Conservation (phyloP, 2,888 invertebrate genomes). For the Disparrhopalites patrizii region DNA sequence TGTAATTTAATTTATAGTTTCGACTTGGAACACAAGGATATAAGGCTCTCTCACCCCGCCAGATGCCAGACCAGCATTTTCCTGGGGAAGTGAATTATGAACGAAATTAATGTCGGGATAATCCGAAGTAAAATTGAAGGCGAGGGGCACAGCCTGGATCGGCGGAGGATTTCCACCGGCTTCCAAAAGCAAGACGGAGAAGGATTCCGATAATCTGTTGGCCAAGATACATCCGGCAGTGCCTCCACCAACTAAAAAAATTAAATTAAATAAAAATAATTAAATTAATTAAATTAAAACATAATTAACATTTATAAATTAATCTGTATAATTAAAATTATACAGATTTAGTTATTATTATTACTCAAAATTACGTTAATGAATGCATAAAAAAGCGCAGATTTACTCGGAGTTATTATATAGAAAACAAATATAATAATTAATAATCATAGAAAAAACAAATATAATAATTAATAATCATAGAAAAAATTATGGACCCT, state of each 20-base stretch:
- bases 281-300: not conserved
- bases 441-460: no score
- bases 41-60: not conserved
- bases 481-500: no score
- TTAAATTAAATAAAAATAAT: no score
- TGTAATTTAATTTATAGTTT: no score
- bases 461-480: no score
- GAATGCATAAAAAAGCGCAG: no score
- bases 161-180: not conserved
- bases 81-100: not conserved
- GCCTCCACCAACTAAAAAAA: not conserved
- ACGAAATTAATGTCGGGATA: not conserved
- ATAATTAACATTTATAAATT: not conserved
- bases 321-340: no score
- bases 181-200: not conserved
- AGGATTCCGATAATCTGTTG: not conserved
- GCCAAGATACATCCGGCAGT: constrained; percentile 2
- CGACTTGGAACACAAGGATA: no score
- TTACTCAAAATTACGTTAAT: no score
- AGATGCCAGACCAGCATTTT: not conserved
- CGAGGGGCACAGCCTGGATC: not conserved
- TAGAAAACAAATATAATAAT: no score
- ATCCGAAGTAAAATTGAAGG: not conserved
- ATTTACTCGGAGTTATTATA: no score
- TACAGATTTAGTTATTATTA: no score